These are phyloP conservation scores for Meta bourneti DNA, from an alignment of 2,888 invertebrate genomes.

Conservation along the genomic window DNA sequence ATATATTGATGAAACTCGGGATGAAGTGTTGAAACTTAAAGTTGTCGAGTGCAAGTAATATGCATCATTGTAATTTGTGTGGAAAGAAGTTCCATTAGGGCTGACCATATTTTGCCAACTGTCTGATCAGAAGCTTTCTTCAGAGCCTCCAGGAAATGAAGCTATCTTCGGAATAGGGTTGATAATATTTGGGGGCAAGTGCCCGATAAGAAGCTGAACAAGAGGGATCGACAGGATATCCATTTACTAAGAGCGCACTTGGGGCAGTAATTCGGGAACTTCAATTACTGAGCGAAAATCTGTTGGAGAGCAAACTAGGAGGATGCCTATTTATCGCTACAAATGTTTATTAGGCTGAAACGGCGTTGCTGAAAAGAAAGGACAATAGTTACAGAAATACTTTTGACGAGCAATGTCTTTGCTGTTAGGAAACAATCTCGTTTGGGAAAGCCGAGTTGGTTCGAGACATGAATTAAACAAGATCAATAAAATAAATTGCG, in stretches of 20 bases:
- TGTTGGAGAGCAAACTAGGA: slow-evolving; percentile 64
- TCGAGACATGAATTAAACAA: neutral
- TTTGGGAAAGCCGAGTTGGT: slow-evolving; percentile 7
- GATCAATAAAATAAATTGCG: neutral
- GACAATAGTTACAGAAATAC: slow-evolving; percentile 43
- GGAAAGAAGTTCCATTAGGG: slow-evolving; percentile 40
- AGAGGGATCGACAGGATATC: slow-evolving; percentile 57
- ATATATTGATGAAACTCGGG: too few species aligned
- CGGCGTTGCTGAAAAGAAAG: slow-evolving; percentile 53
- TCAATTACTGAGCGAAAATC: slow-evolving; percentile 72
- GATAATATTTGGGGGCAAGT: slow-evolving; percentile 75
- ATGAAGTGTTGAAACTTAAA: too few species aligned
- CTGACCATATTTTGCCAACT: slow-evolving; percentile 40
- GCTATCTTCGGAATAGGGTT: slow-evolving; percentile 62
- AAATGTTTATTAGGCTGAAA: slow-evolving; percentile 67
- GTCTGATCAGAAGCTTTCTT: slow-evolving; percentile 54
- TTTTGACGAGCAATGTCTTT: slow-evolving; percentile 36
- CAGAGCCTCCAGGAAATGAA: slow-evolving; percentile 63
- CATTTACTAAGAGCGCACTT: slow-evolving; percentile 67
- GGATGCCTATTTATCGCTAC: slow-evolving; percentile 58
- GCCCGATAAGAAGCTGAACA: slow-evolving; percentile 68
- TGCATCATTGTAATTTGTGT: neutral
- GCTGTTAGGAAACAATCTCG: slow-evolving; percentile 15
- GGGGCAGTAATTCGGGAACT: slow-evolving; percentile 60
- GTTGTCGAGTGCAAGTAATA: neutral